phyloP scores from a whole-genome alignment of 2,797 vertebrate genomes.

The Leptoclinus maculatus region DNA sequence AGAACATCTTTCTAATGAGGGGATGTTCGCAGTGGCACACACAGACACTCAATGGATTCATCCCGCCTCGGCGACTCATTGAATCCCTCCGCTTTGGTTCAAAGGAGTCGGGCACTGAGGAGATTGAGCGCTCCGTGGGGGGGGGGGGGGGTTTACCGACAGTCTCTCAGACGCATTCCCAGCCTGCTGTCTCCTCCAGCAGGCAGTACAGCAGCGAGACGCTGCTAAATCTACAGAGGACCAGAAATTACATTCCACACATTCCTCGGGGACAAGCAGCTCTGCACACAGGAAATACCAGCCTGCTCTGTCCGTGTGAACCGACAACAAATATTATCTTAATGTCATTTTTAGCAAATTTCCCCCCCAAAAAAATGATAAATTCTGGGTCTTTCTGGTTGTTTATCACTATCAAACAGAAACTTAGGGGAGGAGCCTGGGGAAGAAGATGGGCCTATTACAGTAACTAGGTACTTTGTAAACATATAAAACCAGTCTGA shows the following conservation, averaged over 20 bases:
- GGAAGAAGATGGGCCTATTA: not conserved
- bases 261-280: constrained; percentile 81
- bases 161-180: constrained; percentile 49
- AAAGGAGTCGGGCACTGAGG: constrained; percentile 19
- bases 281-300: constrained; percentile 83
- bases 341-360: constrained; percentile 35
- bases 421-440: not conserved
- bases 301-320: constrained; percentile 54
- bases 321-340: constrained; percentile 69
- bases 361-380: not conserved
- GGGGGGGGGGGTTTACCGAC: constrained; percentile 32
- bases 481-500: constrained; percentile 5
- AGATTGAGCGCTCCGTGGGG: constrained; percentile 39
- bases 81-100: constrained; percentile 46
- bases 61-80: constrained; percentile 29
- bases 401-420: not conserved
- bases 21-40: constrained; percentile 34
- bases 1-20: constrained; percentile 68
- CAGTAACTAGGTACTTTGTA: not conserved
- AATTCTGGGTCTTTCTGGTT: not conserved
- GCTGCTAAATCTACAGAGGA: constrained; percentile 72
- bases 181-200: constrained; percentile 46
- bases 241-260: constrained; percentile 80
- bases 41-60: constrained; percentile 27
- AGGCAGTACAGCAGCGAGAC: constrained; percentile 63